Conservation (phyloP, 92 coral and sea anemone species). For the Epizoanthus ramosus region DNA sequence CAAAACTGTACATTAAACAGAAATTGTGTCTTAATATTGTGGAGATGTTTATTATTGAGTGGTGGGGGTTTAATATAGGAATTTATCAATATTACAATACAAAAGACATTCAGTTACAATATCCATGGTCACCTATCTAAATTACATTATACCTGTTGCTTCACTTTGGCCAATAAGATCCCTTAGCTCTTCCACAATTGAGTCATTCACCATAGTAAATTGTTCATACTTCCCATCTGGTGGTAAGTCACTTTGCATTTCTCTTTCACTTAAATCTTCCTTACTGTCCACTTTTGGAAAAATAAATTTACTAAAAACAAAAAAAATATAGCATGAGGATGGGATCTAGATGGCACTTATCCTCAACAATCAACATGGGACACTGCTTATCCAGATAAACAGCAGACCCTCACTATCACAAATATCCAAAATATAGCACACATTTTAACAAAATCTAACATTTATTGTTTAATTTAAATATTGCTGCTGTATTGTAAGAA, state of each 20-base stretch:
- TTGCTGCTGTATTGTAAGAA: too few species aligned
- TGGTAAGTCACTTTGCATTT: constrained; percentile 46
- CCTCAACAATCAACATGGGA: not conserved
- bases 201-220: constrained; percentile 85
- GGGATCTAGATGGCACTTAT: not conserved
- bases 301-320: constrained; percentile 80
- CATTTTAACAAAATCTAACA: too few species aligned
- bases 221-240: constrained; percentile 93
- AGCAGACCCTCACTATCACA: too few species aligned
- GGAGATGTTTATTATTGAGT: too few species aligned
- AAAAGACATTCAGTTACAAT: too few species aligned
- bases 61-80: too few species aligned
- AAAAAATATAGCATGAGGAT: not conserved
- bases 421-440: too few species aligned
- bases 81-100: too few species aligned
- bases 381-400: too few species aligned
- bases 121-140: not conserved
- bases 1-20: too few species aligned
- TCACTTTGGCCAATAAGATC: constrained; percentile 60
- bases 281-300: constrained; percentile 75
- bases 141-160: constrained; percentile 51
- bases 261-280: constrained; percentile 4
- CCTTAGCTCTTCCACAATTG: constrained; percentile 70
- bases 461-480: too few species aligned
- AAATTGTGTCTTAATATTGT: too few species aligned